Base-by-base conservation (phyloP, 2,888 invertebrate species). In the Cyrtodaria siliqua region DNA sequence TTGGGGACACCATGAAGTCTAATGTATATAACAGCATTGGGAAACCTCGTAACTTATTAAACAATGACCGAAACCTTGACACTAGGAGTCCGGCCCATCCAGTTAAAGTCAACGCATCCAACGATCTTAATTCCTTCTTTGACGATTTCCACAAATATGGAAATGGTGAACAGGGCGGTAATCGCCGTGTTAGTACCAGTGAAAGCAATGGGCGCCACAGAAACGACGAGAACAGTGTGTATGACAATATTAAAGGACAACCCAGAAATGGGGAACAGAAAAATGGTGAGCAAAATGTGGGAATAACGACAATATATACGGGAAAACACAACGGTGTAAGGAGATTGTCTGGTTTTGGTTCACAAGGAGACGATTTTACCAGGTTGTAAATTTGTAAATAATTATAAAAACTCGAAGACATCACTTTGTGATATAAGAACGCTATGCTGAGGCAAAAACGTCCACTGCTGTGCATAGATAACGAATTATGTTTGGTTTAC, bases 1-100 rank as follows among this genome's bases (percentile, higher is more conserved):
- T 66, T 57, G 76, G 61, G 9, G 84, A 84, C 24, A 82, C 77
- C 2, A 47, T 72, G 64, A 81, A 81, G 61, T 71, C 81, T 20
- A 81, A 81, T 42, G 53, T 72, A 33, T 80, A 66, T 49, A 77
- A 77, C 50, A 80, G 80, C 53, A 53, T 73, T 44, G 80, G 80
- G 9, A 77, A 74, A 38, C 76, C 42, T 42, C 60, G 55, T 44
- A 64, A 73, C 44, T 44, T 64, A 23, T 59, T 71, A 27, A 71
- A 64, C 53, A 71, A 71, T 59, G 71, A 71, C 57, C 63, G 62
- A 71, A 64, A 71, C 26, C 59, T 71, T n/a, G 59, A 59, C 33
- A 47, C 70, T 26, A 75, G 69, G 29, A 69, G 55, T 27, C 33
- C 4, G 33, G 6, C 6, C 4, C 33, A 33, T 4, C 33, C 68